phyloP scores from a whole-genome alignment of 2,113 vertebrate species.

The Baryphthengus martii region DNA sequence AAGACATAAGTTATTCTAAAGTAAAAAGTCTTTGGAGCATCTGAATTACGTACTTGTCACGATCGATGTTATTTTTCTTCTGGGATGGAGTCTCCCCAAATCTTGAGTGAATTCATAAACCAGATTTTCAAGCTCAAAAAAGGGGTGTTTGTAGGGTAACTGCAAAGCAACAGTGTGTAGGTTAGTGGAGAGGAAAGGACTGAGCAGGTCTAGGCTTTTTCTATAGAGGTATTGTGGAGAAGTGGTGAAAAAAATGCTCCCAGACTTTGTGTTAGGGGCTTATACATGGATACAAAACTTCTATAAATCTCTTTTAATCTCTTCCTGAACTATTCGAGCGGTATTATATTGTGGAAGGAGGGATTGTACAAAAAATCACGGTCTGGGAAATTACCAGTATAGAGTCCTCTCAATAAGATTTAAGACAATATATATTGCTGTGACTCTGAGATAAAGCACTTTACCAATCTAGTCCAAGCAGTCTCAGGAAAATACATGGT shows the following conservation, averaged over 20 bases:
- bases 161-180: background rate
- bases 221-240: background rate
- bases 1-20: background rate
- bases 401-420: background rate
- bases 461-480: background rate
- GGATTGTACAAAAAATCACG: background rate
- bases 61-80: background rate
- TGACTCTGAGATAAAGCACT: accelerated
- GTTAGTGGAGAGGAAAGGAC: background rate
- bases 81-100: background rate
- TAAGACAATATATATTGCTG: background rate
- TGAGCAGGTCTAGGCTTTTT: background rate
- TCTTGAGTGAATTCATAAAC: background rate
- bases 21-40: background rate
- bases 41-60: background rate
- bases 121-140: background rate
- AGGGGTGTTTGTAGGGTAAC: background rate
- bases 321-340: background rate
- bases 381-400: background rate
- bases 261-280: background rate
- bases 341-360: background rate
- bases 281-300: background rate
- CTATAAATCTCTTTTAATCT: background rate
- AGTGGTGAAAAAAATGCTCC: background rate
- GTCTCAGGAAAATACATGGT: background rate